Evolutionary conservation across 2,113 vertebrate genomes (phyloP), one percentile per base, ranked within the genome.

Genomic region (Hemiscyllium ocellatum): DNA sequence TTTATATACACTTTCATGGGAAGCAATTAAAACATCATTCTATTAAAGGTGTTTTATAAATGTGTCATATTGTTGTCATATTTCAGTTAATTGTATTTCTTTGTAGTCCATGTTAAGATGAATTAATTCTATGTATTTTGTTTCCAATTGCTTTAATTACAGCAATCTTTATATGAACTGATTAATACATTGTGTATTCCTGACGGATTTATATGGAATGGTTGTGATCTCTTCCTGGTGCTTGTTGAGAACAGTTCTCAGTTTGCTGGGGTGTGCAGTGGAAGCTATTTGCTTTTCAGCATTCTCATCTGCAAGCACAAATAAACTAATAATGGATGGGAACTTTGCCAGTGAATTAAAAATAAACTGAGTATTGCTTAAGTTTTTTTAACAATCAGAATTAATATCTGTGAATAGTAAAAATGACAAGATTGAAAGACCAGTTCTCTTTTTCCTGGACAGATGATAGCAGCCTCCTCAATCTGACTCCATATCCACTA

Each of bases 381-480:
- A 13, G 15, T 33, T 56, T 15, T 65, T 61, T 66, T 91, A 20
- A n/a, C 61, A 91, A 91, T 65, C 29, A 56, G 13, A 17, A 91
- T 65, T 26, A 4, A 68, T 94, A 70, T 50, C 37, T 94, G 66
- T 42, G n/a, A 13, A 95, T 15, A 42, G n/a, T 5, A 85, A 50
- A 29, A 19, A 86, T n/a, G n/a, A 85, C 8, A 22, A 19, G 37
- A 95, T 95, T 95, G 42, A 95, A 66, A 47, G 52, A 15, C n/a
- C 24, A 56, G 47, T 95, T 95, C 29, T 96, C 96, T 72, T 97
- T 96, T 97, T 95, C 69, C 87, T 96, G 96, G 85, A 95, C 97
- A 99, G 99, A 99, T 97, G 99, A 99, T 97, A 99, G 99, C 98
- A 99, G 99, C 97, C 98, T 99, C 97, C 98, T 99, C 97, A 99